Base-by-base conservation (phyloP, 2,113 vertebrate genomes). In the Aleadryas rufinucha region DNA sequence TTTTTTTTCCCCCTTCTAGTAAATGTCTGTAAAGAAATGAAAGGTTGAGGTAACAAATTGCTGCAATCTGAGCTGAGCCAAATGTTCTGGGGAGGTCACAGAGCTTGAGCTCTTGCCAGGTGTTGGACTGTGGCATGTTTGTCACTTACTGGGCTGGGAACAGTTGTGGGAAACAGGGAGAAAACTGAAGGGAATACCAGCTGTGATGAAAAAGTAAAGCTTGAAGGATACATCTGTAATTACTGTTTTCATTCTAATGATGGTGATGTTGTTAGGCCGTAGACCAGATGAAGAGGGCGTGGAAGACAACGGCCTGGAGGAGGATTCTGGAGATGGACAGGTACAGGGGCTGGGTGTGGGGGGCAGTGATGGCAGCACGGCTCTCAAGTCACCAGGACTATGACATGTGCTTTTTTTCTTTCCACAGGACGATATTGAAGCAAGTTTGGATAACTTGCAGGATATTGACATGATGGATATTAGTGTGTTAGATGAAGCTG, bases 391-490 rank as follows among this genome's bases (percentile, higher is more conserved):
- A 42, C 27, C 57, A 3, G 56, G 85, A 37, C 87, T 52, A 6
- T 76, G 90, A 94, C 65, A 79, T 44, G 20, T 52, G 4, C 33
- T 42, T 74, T 33, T 53, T 44, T 92, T 92, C 52, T 75, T 94
- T 63, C 12, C 53, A 20, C 95, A 99, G 99, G 98, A 99, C 54
- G 99, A 99, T 35, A 72, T 97, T 70, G 98, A 98, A 84, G 95
- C 98, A 15, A 97, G 98, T 52, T 97, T 98, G 26, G 99, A 99
- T 87, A 98, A 93, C 94, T 97, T 99, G 94, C 98, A 98, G 94
- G 98, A 98, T 57, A 98, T 99, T 97, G 99, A 99, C 96, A 98
- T 99, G 97, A 97, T 99, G 94, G 98, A 99, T 90, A 99, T 99
- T 96, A 99, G 98, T 16, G 97, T 99, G 71, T 92, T 99, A 86